Conservation (phyloP, 23 tunicate genomes). For the Halocynthia aurantium region DNA sequence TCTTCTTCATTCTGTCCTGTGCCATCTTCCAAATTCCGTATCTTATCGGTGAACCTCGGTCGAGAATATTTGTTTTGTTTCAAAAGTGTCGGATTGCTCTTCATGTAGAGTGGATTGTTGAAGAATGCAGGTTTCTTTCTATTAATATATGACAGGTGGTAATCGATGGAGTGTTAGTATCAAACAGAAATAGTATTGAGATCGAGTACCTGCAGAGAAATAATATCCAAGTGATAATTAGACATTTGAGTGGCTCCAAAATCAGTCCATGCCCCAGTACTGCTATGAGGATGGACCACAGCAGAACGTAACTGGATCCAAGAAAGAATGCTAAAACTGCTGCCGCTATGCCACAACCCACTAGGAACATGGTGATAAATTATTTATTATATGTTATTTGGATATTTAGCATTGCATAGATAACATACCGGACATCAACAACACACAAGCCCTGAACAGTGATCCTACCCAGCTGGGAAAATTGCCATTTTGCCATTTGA, state of each 20-base stretch:
- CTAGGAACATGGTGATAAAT: conserved; percentile 3
- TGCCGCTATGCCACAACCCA: conserved; percentile 17
- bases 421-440: background rate
- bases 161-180: background rate
- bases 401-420: background rate
- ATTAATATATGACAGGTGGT: background rate
- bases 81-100: conserved; percentile 36
- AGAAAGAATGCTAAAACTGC: conserved; percentile 3
- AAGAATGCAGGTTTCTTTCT: conserved; percentile 59
- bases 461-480: conserved; percentile 19
- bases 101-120: conserved; percentile 60
- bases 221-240: conserved; percentile 44
- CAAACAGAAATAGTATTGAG: background rate
- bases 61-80: conserved; percentile 10
- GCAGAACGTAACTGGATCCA: conserved; percentile 23
- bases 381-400: background rate
- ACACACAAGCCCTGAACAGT: conserved; percentile 3
- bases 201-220: conserved; percentile 47
- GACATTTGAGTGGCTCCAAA: conserved; percentile 72
- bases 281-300: conserved; percentile 49
- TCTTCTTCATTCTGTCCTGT: background rate
- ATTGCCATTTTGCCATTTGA: conserved; percentile 19
- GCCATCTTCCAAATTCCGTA: background rate
- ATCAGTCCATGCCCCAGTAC: conserved; percentile 35
- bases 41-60: conserved; percentile 12